Percentiles rank a stretch among this genome's conserved stretches.
These are phyloP conservation scores for Dipodomys ordii DNA, from an alignment of 2,113 vertebrate genomes.

Conservation along the genomic window DNA sequence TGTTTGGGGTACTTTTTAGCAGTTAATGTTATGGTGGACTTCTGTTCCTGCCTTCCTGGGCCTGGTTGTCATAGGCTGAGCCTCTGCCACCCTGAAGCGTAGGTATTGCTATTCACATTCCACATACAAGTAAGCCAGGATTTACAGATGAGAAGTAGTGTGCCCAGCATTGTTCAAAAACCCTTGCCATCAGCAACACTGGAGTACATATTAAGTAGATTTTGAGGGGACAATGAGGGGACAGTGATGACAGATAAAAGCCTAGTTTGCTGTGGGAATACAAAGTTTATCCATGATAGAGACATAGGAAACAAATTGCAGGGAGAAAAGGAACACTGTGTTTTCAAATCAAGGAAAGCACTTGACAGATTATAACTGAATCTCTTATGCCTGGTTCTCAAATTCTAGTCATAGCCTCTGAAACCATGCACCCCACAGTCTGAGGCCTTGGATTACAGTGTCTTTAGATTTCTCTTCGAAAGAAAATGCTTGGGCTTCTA, in stretches of 20 bases:
- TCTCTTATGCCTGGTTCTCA: background rate
- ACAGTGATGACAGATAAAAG: background rate
- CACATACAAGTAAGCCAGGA: background rate
- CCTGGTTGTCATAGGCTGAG: background rate
- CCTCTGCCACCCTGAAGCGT: background rate
- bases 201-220: background rate
- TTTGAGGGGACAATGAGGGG: background rate
- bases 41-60: background rate
- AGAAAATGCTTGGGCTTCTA: background rate
- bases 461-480: constrained; percentile 6
- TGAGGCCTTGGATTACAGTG: background rate
- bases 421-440: background rate
- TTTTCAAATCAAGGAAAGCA: background rate
- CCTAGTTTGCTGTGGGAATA: background rate
- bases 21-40: background rate
- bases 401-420: background rate
- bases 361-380: background rate
- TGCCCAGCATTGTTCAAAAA: background rate
- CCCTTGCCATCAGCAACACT: background rate
- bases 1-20: background rate
- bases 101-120: background rate
- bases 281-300: background rate
- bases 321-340: background rate
- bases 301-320: background rate
- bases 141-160: background rate